phyloP scores from a whole-genome alignment of 2,888 invertebrate species.

The Caenorhabditis zanzibari region DNA sequence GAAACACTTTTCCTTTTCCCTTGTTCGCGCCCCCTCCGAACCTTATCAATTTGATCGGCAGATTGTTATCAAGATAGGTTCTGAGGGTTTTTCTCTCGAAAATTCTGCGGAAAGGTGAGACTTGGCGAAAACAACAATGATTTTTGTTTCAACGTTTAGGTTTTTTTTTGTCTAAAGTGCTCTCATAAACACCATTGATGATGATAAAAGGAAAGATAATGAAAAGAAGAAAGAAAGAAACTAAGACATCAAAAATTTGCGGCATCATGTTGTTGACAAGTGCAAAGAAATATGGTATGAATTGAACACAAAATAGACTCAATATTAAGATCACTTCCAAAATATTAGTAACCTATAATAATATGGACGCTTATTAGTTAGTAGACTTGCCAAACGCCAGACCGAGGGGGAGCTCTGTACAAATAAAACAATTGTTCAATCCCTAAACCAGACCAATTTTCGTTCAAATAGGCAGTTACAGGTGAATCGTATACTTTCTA shows the following conservation, averaged over 20 bases:
- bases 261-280: slow-evolving; percentile 40
- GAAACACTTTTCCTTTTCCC: slow-evolving; percentile 21
- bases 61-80: slow-evolving; percentile 38
- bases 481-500: background rate
- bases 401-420: slow-evolving; percentile 30
- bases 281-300: slow-evolving; percentile 25
- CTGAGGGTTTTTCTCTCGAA: slow-evolving; percentile 17
- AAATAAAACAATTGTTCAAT: slow-evolving; percentile 48
- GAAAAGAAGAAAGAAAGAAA: slow-evolving; percentile 9
- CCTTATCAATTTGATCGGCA: slow-evolving; percentile 52
- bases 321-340: slow-evolving; percentile 24
- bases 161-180: slow-evolving; percentile 36
- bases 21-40: slow-evolving; percentile 15
- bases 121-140: slow-evolving; percentile 43
- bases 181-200: slow-evolving; percentile 17
- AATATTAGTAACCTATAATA: background rate
- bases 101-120: slow-evolving; percentile 14
- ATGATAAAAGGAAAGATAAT: slow-evolving; percentile 18
- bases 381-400: background rate
- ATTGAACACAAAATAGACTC: slow-evolving; percentile 3
- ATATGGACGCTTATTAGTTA: background rate
- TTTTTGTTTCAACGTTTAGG: slow-evolving; percentile 37
- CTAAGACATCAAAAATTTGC: slow-evolving; percentile 40
- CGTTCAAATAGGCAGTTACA: slow-evolving; percentile 6
- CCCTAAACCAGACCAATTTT: slow-evolving; percentile 4